Evolutionary conservation across 2,797 vertebrate species (phyloP).

Genomic region (Hydrolagus colliei): DNA sequence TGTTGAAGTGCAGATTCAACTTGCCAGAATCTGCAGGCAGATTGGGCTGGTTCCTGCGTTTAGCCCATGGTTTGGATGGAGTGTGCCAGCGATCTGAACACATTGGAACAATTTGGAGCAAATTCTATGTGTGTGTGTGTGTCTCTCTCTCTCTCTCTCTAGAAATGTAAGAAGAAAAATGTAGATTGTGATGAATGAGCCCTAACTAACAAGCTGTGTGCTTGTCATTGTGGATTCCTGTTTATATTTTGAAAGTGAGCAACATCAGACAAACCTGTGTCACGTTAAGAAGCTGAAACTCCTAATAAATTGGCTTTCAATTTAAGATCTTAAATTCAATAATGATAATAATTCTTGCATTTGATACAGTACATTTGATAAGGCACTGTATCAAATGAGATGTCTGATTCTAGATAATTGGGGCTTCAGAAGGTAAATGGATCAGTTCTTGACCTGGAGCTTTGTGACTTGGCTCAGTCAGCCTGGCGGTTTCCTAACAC

Average conservation of each 20-base stretch:
- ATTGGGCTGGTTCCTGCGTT: neutral
- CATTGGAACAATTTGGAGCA: neutral
- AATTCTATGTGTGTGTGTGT: neutral
- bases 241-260: too few species aligned
- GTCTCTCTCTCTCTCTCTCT: neutral
- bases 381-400: too few species aligned
- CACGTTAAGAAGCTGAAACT: too few species aligned
- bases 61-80: neutral
- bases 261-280: too few species aligned
- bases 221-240: too few species aligned
- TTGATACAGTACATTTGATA: too few species aligned
- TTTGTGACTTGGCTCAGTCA: conserved; percentile 17
- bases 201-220: too few species aligned
- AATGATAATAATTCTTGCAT: too few species aligned
- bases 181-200: too few species aligned
- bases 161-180: neutral
- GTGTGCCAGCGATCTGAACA: neutral
- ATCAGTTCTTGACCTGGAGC: conserved; percentile 1
- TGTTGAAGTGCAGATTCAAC: neutral
- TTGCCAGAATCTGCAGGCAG: neutral
- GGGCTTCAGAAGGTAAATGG: too few species aligned
- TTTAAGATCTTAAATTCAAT: too few species aligned
- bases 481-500: neutral
- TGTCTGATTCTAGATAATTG: neutral
- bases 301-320: too few species aligned